A percentile compares a stretch with the other conserved stretches of the same genome.
Conservation (phyloP, 2,888 invertebrate species). For the Ptychoptera albimana region DNA sequence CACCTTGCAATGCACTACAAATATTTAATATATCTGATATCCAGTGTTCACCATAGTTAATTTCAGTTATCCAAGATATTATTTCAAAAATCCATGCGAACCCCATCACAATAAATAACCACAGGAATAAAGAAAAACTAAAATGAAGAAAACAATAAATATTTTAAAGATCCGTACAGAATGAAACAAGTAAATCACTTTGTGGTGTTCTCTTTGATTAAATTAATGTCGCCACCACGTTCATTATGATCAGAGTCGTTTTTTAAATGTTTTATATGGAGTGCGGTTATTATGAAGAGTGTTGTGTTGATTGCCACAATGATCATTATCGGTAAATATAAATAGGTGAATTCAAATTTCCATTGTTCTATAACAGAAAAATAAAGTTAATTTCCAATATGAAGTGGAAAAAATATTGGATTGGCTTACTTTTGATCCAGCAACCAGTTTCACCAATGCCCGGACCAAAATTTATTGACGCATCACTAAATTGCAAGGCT, state of each 20-base stretch:
- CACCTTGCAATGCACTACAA: conserved; percentile 33
- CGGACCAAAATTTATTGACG: too few relatives aligned
- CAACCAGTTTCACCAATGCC: too few relatives aligned
- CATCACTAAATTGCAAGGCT: too few relatives aligned
- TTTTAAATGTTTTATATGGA: conserved; percentile 25
- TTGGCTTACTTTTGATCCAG: too few relatives aligned
- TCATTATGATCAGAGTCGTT: conserved; percentile 22
- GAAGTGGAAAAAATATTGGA: too few relatives aligned
- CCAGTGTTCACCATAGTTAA: conserved; percentile 8
- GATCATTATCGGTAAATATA: conserved; percentile 22
- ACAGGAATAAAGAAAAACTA: background rate
- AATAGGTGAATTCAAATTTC: conserved; percentile 16
- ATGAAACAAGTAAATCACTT: too few relatives aligned
- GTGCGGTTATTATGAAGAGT: conserved; percentile 26
- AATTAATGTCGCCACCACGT: conserved; percentile 27
- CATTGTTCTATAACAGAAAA: background rate
- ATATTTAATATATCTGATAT: conserved; percentile 24
- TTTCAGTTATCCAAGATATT: conserved; percentile 37
- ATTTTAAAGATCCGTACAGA: background rate
- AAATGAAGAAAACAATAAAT: background rate
- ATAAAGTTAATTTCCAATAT: background rate
- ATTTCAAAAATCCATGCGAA: conserved; percentile 61
- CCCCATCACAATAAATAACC: conserved; percentile 46
- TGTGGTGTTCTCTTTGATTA: too few relatives aligned
- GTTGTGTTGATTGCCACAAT: conserved; percentile 23